phyloP scores from a whole-genome alignment of 1,140 invertebrate genomes.

The Macrostomum lignano region DNA sequence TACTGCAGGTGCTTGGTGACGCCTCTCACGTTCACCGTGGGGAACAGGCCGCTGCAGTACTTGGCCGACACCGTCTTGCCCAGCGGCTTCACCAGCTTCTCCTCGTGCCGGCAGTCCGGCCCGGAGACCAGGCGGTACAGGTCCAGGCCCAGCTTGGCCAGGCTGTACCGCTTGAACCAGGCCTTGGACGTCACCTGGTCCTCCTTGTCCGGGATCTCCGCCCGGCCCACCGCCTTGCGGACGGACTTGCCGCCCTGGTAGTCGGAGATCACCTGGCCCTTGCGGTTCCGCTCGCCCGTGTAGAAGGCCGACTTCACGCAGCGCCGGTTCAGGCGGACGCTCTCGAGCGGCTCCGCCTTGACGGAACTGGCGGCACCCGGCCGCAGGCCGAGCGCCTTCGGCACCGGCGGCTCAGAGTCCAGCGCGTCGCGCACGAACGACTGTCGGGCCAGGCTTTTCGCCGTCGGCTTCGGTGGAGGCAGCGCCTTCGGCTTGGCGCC shows the following conservation, averaged over 20 bases:
- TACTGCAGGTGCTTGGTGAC: slow-evolving; percentile 25
- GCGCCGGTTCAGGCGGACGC: background rate
- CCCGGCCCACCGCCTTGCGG: background rate
- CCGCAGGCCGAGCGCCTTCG: no score
- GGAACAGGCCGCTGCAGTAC: slow-evolving; percentile 27
- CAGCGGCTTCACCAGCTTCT: slow-evolving; percentile 16
- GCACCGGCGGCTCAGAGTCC: no score
- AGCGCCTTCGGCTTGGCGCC: slow-evolving; percentile 10
- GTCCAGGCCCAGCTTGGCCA: slow-evolving; percentile 22
- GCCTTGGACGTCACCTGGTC: background rate
- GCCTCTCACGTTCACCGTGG: slow-evolving; percentile 23
- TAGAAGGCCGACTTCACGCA: slow-evolving; percentile 6
- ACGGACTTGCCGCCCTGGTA: slow-evolving; percentile 6
- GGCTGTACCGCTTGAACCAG: slow-evolving; percentile 14
- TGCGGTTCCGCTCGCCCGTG: slow-evolving; percentile 1
- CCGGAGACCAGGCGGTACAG: slow-evolving; percentile 20
- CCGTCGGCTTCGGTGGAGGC: slow-evolving; percentile 10
- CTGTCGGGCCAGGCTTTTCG: slow-evolving; percentile 9
- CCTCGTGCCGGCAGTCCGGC: slow-evolving; percentile 24
- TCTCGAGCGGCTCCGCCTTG: background rate
- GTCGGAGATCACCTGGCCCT: background rate
- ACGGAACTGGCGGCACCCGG: no score
- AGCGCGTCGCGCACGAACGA: slow-evolving; percentile 6
- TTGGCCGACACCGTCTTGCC: slow-evolving; percentile 22
- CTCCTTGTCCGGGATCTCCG: background rate